Percentiles rank a stretch among this genome's conserved stretches.
Conservation (phyloP, 2,888 invertebrate genomes). For the Rhamphomyia laevipes region DNA sequence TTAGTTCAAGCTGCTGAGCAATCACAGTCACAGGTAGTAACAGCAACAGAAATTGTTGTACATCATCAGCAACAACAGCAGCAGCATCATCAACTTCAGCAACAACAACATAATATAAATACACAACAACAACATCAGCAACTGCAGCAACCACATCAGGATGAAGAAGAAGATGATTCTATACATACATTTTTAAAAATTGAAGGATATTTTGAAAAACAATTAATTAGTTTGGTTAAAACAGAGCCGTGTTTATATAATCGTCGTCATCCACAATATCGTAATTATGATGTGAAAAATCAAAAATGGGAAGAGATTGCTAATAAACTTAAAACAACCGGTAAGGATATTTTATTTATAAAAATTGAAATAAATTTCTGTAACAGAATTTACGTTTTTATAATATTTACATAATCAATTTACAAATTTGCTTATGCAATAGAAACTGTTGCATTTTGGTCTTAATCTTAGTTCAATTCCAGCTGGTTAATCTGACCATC, state of each 20-base stretch:
- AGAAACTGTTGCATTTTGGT: too few relatives aligned
- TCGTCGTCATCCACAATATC: conserved; percentile 27
- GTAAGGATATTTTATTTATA: conserved; percentile 15
- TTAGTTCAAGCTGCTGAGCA: background rate
- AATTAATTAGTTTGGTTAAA: conserved; percentile 28
- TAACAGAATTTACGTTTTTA: too few relatives aligned
- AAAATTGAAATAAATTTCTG: too few relatives aligned
- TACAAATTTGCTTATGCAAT: too few relatives aligned
- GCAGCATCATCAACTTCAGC: conserved; percentile 8
- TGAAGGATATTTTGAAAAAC: conserved; percentile 33
- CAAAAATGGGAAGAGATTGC: conserved; percentile 32
- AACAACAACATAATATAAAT: conserved; percentile 10
- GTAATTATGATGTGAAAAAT: conserved; percentile 28
- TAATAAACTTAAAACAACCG: conserved; percentile 30
- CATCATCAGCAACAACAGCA: conserved; percentile 9
- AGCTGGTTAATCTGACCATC: too few relatives aligned
- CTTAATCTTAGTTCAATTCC: too few relatives aligned
- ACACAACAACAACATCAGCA: conserved; percentile 9
- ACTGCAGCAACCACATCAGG: conserved; percentile 9
- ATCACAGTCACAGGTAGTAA: conserved; percentile 7
- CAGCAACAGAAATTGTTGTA: conserved; percentile 25
- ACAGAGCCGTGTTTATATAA: conserved; percentile 30
- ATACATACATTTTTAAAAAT: conserved; percentile 33
- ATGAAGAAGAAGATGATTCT: conserved; percentile 33
- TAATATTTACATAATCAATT: too few relatives aligned